phyloP scores from a whole-genome alignment of 2,888 invertebrate genomes.

The Anodontia alba region DNA sequence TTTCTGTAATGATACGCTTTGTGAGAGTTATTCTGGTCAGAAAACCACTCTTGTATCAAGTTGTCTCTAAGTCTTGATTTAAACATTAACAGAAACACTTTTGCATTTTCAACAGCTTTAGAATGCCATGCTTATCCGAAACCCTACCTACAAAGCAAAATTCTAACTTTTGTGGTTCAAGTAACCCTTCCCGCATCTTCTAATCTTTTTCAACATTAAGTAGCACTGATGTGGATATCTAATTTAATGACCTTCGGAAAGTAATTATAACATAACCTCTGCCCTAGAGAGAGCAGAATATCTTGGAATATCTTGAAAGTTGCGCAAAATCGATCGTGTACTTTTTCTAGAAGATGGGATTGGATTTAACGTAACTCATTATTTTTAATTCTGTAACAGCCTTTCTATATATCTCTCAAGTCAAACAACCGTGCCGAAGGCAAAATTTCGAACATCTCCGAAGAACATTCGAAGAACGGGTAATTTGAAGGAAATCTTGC shows the following conservation, averaged over 20 bases:
- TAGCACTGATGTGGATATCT: constrained; percentile 21
- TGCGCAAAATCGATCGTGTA: not conserved
- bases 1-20: constrained; percentile 9
- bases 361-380: no score
- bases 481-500: no score
- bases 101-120: constrained; percentile 16
- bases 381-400: no score
- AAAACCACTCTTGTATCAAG: constrained; percentile 19
- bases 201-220: not conserved
- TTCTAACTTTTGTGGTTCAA: constrained; percentile 16
- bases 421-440: no score
- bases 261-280: constrained; percentile 18
- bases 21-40: not conserved
- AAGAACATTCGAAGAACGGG: no score
- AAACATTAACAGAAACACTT: not conserved
- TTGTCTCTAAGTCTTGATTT: constrained; percentile 16
- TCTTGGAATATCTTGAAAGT: not conserved
- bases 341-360: no score
- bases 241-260: constrained; percentile 4
- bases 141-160: constrained; percentile 9
- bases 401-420: no score
- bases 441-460: no score
- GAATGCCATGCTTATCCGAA: constrained; percentile 26
- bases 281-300: not conserved
- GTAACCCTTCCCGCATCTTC: constrained; percentile 15